Conservation (phyloP, 2,797 vertebrate genomes). For the Mormyrus hasselquistii region DNA sequence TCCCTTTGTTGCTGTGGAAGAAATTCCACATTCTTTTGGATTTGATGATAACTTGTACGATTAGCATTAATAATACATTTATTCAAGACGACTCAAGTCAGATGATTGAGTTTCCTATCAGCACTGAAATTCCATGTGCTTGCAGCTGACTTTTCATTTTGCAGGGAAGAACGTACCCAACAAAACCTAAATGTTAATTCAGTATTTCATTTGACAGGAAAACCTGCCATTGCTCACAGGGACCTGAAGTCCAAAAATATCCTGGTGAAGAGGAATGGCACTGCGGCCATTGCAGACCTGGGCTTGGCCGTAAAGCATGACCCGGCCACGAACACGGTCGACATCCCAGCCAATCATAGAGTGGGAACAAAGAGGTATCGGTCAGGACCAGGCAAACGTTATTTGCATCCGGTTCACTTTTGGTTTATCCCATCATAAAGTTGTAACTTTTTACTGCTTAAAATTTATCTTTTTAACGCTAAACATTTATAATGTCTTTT, state of each 20-base stretch:
- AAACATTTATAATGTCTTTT: not conserved
- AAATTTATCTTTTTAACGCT: not conserved
- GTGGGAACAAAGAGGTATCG: slow-evolving; percentile 91
- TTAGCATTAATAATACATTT: not conserved
- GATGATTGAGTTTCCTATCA: not conserved
- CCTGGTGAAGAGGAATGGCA: slow-evolving; percentile 88
- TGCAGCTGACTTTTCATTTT: not conserved
- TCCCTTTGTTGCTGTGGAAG: not conserved
- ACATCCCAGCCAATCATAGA: slow-evolving; percentile 85
- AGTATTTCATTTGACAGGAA: slow-evolving; percentile 62
- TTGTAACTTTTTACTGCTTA: not conserved
- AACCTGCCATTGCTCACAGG: slow-evolving; percentile 88
- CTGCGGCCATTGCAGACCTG: slow-evolving; percentile 87
- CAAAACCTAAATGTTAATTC: not conserved
- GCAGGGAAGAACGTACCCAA: not conserved
- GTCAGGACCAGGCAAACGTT: not conserved
- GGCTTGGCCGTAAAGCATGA: slow-evolving; percentile 93
- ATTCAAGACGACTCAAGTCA: not conserved
- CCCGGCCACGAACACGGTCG: slow-evolving; percentile 78
- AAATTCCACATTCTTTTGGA: not conserved
- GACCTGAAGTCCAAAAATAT: slow-evolving; percentile 87
- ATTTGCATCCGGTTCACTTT: not conserved
- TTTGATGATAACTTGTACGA: not conserved
- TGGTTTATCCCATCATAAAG: not conserved
- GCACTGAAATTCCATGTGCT: not conserved